Base-by-base conservation (phyloP, 2,113 vertebrate genomes). In the Nanger granti region DNA sequence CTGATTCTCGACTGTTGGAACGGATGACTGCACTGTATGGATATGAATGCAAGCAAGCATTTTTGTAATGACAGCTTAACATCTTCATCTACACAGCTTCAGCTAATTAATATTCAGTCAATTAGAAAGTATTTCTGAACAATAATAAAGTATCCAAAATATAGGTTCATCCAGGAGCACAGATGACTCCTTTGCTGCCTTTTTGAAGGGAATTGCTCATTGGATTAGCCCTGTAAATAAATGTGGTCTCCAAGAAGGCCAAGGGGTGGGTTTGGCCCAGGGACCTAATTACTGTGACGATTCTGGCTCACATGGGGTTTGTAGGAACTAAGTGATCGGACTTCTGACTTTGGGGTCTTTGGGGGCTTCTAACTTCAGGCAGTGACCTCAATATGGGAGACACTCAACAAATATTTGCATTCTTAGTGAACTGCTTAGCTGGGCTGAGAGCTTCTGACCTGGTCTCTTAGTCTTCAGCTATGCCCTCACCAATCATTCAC, bases 61-160 rank as follows among this genome's bases (percentile, higher is more conserved):
- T 98, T 97, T 79, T 94, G 47, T 98, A 98, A 98, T 96, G 98
- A 98, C 97, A 97, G 97, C 97, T 98, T 98, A 98, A 98, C 98
- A 97, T 98, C 98, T 98, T 98, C 98, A 98, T 98, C 97, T 94
- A 96, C 94, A 69, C 95, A 95, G 96, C 95, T 95, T 93, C 47
- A 93, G 96, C 95, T 98, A 98, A 98, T 98, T 99, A 98, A 98
- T 98, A 99, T 97, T 98, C 97, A 97, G 98, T 98, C 97, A 97
- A 98, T 98, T 98, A 98, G 98, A 98, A 98, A 98, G 98, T 94
- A 96, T 97, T 94, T 92, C 91, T 87, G 24, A 90, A 90, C 98
- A 96, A 96, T 98, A 98, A 98, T 98, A 98, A 98, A 98, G 98
- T 98, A 97, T 95, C 95, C 92, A 97, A 97, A 98, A 98, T 98